Base-by-base conservation (phyloP, 2,797 vertebrate species). In the Cirrhinus mrigala region DNA sequence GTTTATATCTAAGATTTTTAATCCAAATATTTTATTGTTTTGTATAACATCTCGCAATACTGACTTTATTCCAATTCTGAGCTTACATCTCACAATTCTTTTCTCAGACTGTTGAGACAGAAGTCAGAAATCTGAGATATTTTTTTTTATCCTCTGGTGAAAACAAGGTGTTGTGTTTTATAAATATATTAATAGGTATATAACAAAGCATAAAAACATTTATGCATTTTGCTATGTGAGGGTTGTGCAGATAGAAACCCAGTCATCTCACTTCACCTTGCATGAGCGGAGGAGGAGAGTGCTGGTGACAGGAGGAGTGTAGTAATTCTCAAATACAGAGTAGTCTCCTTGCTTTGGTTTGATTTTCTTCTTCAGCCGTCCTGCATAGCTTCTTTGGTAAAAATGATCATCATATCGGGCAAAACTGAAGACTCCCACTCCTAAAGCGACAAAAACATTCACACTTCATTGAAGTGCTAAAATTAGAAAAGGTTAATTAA, bases 371-470 rank as follows among this genome's bases (percentile, higher is more conserved):
- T 91, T 95, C 88, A 96, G 74, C 27, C 74, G 89, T 4, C 95
- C 96, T 48, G 92, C 89, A 69, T 95, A 96, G 83, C 15, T 88
- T 4, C 85, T 88, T 74, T 89, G 93, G 75, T 96, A 95, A 90
- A 97, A 97, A 83, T 94, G 92, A 87, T 94, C 92, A 85, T 96
- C 95, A 37, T 97, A 96, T 78, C 96, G 92, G 81, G 97, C 96
- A 84, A 97, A 97, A 88, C 96, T 97, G 92, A 97, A 98, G 87
- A 97, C 94, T 6, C 96, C 96, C 92, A 97, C 94, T 50, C 96
- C 96, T 97, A 83, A 10, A 88, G n/a, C 22, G 56, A 52, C 54
- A 83, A 52, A 56, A 24, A 68, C 4, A 11, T 33, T 64, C 24
- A 56, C 5, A 69, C 22, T 71, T 33, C 29, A 74, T 3, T 50